Evolutionary conservation across 2,113 vertebrate genomes (phyloP).

Genomic region (Mirza zaza): DNA sequence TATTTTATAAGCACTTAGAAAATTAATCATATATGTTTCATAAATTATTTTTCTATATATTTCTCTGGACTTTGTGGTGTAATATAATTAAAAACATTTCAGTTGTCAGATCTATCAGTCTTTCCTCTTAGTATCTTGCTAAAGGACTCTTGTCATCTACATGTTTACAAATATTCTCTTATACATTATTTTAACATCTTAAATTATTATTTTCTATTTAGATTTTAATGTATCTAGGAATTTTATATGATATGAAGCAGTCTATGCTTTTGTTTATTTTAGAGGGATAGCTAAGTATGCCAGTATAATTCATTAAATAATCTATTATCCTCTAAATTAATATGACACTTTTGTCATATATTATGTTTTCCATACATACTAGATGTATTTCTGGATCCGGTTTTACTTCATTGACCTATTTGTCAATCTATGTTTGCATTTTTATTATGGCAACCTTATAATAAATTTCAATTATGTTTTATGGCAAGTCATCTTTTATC

Average conservation of each 20-base stretch:
- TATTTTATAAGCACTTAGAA: conserved; percentile 3
- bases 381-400: not conserved
- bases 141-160: not conserved
- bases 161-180: conserved; percentile 8
- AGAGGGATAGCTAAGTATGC: not conserved
- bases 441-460: not conserved
- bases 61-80: not conserved
- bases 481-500: not conserved
- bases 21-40: not conserved
- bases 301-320: conserved; percentile 15
- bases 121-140: not conserved
- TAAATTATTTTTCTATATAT: not conserved
- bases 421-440: not conserved
- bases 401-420: conserved; percentile 38
- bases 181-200: not conserved
- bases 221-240: not conserved
- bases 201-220: not conserved
- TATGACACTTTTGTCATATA: not conserved
- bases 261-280: not conserved
- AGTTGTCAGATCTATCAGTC: not conserved
- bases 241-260: not conserved
- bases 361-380: not conserved
- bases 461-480: not conserved
- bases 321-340: conserved; percentile 18
- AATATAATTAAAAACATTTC: not conserved